Evolutionary conservation across 2,888 invertebrate species (phyloP), one percentile per base, ranked within the genome.

Genomic region (Harpagoxenus sublaevis): DNA sequence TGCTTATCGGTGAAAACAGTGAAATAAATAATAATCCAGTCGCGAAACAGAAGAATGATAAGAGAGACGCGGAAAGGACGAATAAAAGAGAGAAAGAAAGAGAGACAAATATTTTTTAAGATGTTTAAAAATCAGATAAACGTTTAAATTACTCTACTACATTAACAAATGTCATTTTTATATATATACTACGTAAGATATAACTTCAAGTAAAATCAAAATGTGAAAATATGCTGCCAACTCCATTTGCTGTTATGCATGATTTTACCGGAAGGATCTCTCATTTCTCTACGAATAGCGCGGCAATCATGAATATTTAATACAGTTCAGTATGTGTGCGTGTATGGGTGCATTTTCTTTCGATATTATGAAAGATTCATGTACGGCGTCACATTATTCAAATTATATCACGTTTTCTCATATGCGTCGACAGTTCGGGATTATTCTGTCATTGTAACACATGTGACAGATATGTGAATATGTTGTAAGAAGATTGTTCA

Each of bases 351-450:
- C 35, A 60, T 81, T 60, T 81, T 73, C 79, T 74, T 79, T 28
- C 57, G 39, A 79, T 79, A 71, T 79, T 71, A 79, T 79, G 79
- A 81, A 81, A 81, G 75, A 81, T 81, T 73, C 79, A 81, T 81
- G 60, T 39, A 74, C 74, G 48, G 23, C 28, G 35, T 60, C 60
- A 51, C 18, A 48, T 74, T 81, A 81, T 81, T 79, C 74, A 79
- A 79, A 79, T 71, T 79, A 73, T 48, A 35, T 81, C 74, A 60
- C 74, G 48, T 60, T 81, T 45, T 73, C 48, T 60, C 74, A 12
- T 45, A 71, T 23, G 71, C 48, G 73, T 57, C 48, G 79, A 81
- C 79, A 73, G 79, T 74, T 73, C 39, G 75, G 74, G 28, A 81
- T 81, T 81, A 81, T 73, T 48, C 75, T 73, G 79, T 81, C 79